Base-by-base conservation (phyloP, 1,140 invertebrate genomes). In the Zaprionus gabonicus region DNA sequence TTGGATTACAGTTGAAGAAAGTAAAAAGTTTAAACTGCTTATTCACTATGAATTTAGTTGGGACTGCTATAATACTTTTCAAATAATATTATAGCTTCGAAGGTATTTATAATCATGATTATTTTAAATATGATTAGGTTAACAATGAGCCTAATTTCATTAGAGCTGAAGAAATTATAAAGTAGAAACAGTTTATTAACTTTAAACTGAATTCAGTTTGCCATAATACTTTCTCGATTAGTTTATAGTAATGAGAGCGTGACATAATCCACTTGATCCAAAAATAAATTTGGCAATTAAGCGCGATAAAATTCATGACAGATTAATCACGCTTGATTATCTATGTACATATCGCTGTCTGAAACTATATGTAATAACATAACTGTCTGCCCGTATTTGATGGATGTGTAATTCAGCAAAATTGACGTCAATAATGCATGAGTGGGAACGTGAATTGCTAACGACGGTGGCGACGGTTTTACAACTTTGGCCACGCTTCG, bases 391-490 rank as follows among this genome's bases (percentile, higher is more conserved):
- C 46, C 17, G 44, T 53, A 53, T 13, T 25, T 66, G 63, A 66
- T 65, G 28, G 28, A 65, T 53, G 31, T 53, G 62, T 17, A 51
- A 44, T 57, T n/a, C 13, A n/a, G 66, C 41, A 15, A 36, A 17
- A 28, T 20, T 68, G 57, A 62, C 58, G 58, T 70, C 58, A 69
- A 31, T 70, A 62, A 62, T 46, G 62, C 34, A 62, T 70, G 44
- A 20, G 44, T 38, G 15, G n/a, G 15, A 34, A 28, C 57, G 36
- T 15, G 53, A n/a, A 56, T 56, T 27, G 38, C 27, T 23, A 46
- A 17, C 41, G 41, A 46, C n/a, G n/a, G 9, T n/a, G n/a, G 7
- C 7, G 36, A 46, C 15, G 23, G 25, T 12, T 62, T 27, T 7
- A 62, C 36, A 53, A 41, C 31, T 53, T 44, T 68, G 44, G 20